Evolutionary conservation across 2,888 invertebrate species (phyloP).

Genomic region (Volucella inanis): DNA sequence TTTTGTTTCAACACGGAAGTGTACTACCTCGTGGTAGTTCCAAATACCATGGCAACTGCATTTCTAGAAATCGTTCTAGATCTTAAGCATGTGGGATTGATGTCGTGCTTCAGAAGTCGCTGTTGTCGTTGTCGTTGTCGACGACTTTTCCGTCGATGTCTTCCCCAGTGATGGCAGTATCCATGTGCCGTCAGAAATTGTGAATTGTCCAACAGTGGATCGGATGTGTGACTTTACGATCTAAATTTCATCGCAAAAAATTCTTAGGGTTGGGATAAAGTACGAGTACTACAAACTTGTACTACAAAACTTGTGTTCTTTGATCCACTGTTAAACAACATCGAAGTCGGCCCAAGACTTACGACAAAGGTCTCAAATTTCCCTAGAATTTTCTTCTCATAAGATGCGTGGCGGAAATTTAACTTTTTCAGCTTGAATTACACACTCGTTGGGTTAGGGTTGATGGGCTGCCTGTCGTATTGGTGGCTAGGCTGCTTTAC

Average conservation of each 20-base stretch:
- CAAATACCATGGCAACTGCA: slow-evolving; percentile 71
- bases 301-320: too few species aligned
- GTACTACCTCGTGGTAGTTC: slow-evolving; percentile 67
- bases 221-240: too few species aligned
- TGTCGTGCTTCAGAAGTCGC: slow-evolving; percentile 67
- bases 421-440: slow-evolving; percentile 71
- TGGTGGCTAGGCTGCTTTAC: slow-evolving; percentile 31
- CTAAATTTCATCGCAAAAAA: too few species aligned
- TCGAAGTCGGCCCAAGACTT: slow-evolving; percentile 63
- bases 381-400: slow-evolving; percentile 51
- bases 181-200: slow-evolving; percentile 15
- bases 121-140: slow-evolving; percentile 41
- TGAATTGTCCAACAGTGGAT: background rate
- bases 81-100: slow-evolving; percentile 74
- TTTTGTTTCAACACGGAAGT: slow-evolving; percentile 62
- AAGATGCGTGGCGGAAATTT: slow-evolving; percentile 73
- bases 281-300: too few species aligned
- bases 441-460: slow-evolving; percentile 47
- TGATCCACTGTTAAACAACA: background rate
- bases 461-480: slow-evolving; percentile 38
- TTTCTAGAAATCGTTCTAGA: slow-evolving; percentile 74
- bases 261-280: too few species aligned
- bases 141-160: slow-evolving; percentile 41
- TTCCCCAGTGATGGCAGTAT: slow-evolving; percentile 56
- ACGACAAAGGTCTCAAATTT: slow-evolving; percentile 74